Conservation (phyloP, 2,113 vertebrate species). For the Sceloporus tristichus region DNA sequence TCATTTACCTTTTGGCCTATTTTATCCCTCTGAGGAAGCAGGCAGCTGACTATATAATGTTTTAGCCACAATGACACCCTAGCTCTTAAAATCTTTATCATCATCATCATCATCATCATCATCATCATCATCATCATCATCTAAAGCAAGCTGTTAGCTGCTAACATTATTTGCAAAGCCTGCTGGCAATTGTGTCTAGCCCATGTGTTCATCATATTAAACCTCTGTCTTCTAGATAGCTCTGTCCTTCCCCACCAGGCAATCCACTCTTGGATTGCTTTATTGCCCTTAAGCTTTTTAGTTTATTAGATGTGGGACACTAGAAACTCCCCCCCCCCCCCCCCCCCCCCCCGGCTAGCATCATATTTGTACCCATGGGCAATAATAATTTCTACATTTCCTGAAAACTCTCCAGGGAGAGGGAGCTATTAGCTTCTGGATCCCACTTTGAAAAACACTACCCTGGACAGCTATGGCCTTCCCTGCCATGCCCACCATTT, state of each 20-base stretch:
- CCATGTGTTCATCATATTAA: neutral
- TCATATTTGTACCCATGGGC: too few relatives aligned
- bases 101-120: neutral
- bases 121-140: neutral
- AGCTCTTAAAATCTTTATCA: neutral
- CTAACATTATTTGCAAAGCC: neutral
- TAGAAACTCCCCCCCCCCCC: too few relatives aligned
- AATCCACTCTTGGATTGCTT: too few relatives aligned
- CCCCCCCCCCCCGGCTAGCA: too few relatives aligned
- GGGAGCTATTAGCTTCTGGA: neutral
- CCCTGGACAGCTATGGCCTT: neutral
- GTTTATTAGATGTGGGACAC: too few relatives aligned
- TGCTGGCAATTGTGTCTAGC: neutral
- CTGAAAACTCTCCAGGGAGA: neutral
- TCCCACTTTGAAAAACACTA: neutral
- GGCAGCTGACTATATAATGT: neutral
- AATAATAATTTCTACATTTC: too few relatives aligned
- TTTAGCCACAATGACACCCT: neutral
- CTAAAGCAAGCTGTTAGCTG: neutral
- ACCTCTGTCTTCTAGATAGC: neutral
- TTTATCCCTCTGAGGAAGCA: neutral
- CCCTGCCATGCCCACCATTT: neutral
- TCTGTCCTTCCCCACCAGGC: neutral
- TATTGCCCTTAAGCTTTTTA: too few relatives aligned
- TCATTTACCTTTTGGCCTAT: neutral